Evolutionary conservation across 2,888 invertebrate species (phyloP).

Genomic region (Oasisia sp.): DNA sequence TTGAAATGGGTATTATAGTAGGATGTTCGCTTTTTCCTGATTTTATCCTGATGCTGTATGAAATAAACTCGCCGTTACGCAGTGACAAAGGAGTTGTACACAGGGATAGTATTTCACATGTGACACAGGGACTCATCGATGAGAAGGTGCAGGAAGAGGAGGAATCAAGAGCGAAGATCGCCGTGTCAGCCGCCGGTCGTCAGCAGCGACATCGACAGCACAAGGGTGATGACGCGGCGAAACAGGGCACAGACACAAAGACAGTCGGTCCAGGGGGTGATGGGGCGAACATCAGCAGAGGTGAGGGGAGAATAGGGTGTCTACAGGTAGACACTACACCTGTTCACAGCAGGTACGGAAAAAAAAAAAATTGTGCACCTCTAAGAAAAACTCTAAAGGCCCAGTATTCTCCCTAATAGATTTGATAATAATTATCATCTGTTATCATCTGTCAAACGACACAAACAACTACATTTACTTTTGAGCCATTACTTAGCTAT

Average conservation of each 20-base stretch:
- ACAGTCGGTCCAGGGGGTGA: background rate
- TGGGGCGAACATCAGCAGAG: background rate
- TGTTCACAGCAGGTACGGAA: too few species aligned
- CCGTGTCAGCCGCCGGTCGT: conserved; percentile 46
- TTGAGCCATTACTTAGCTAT: too few species aligned
- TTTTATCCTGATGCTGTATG: too few species aligned
- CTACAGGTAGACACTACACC: background rate
- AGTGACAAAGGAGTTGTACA: background rate
- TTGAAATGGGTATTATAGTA: too few species aligned
- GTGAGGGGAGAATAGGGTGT: background rate
- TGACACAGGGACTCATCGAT: conserved; percentile 71
- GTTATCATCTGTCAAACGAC: too few species aligned
- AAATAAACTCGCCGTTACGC: background rate
- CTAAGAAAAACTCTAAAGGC: too few species aligned
- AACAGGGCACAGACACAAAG: background rate
- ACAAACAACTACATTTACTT: too few species aligned
- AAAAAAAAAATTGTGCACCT: too few species aligned
- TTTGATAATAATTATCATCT: too few species aligned
- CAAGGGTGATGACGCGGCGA: background rate
- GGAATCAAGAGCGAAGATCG: conserved; percentile 56
- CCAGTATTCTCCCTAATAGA: too few species aligned
- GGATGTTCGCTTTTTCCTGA: too few species aligned
- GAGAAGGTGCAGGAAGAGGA: conserved; percentile 74
- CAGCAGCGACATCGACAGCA: conserved; percentile 28
- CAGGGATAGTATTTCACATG: background rate